Evolutionary conservation across 2,113 vertebrate species (phyloP).

Genomic region (Macrotus californicus): DNA sequence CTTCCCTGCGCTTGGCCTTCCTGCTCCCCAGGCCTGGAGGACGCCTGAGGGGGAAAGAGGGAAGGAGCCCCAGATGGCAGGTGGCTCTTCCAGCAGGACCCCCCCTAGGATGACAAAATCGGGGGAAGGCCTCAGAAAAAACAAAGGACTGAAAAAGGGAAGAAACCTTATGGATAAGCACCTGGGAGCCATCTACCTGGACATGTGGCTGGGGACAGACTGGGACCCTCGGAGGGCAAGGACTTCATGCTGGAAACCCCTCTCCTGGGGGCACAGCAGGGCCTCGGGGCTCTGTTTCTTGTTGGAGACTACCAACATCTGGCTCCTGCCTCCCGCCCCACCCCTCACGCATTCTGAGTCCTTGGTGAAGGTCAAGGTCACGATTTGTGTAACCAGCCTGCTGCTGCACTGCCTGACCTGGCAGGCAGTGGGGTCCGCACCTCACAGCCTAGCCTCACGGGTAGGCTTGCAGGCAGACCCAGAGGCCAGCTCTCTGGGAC

Average conservation of each 20-base stretch:
- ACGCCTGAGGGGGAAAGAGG: not conserved
- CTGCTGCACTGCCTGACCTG: too few species aligned
- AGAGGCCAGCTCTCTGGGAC: not conserved
- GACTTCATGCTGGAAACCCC: not conserved
- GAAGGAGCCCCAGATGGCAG: not conserved
- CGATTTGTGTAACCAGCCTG: not conserved
- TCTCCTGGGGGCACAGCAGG: not conserved
- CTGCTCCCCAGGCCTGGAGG: not conserved
- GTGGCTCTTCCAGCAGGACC: not conserved
- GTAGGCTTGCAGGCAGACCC: too few species aligned
- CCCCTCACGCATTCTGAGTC: not conserved
- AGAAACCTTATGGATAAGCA: not conserved
- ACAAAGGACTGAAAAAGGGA: not conserved
- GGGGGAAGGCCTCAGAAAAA: not conserved
- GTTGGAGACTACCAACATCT: not conserved
- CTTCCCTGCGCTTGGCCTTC: not conserved
- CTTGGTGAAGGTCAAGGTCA: not conserved
- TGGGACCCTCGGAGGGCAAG: not conserved
- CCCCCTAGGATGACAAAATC: not conserved
- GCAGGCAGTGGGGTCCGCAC: not conserved
- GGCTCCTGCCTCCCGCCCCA: too few species aligned
- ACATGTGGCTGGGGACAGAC: too few species aligned
- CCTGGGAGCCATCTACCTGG: too few species aligned
- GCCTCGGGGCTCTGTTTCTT: not conserved
- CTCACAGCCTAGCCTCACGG: not conserved